Percentiles rank a stretch among this genome's conserved stretches.
Conservation (phyloP, 2,113 vertebrate genomes). For the Tragelaphus imberbis region DNA sequence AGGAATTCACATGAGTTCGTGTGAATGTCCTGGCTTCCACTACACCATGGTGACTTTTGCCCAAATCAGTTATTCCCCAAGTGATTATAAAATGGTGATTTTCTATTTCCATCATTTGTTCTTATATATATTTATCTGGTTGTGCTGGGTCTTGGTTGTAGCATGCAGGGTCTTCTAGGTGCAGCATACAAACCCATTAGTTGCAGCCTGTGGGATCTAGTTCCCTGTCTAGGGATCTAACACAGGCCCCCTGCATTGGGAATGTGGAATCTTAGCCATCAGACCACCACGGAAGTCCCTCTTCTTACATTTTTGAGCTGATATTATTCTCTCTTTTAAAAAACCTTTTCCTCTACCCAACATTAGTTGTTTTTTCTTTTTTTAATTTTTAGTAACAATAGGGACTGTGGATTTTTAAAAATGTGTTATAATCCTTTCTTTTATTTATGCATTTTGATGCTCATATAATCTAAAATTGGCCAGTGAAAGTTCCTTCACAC, state of each 20-base stretch:
- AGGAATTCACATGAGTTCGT: neutral
- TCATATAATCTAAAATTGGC: neutral
- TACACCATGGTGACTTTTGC: neutral
- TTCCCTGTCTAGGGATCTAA: neutral
- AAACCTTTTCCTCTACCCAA: neutral
- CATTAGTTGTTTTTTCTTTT: neutral
- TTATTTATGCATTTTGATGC: neutral
- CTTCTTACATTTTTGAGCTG: neutral
- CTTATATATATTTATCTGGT: neutral
- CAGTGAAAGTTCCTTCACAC: neutral
- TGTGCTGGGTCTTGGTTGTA: neutral
- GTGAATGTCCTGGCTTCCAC: neutral
- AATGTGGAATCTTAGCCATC: neutral
- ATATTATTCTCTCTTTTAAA: neutral
- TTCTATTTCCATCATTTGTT: neutral
- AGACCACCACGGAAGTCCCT: neutral
- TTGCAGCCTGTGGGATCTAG: neutral
- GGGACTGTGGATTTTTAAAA: neutral
- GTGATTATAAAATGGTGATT: neutral
- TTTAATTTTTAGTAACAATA: neutral
- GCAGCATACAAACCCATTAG: neutral
- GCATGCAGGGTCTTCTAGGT: neutral
- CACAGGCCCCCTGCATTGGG: neutral
- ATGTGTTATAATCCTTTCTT: neutral
- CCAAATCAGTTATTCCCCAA: neutral